phyloP scores from a whole-genome alignment of 2,113 vertebrate species.

The Clarias batrachus region DNA sequence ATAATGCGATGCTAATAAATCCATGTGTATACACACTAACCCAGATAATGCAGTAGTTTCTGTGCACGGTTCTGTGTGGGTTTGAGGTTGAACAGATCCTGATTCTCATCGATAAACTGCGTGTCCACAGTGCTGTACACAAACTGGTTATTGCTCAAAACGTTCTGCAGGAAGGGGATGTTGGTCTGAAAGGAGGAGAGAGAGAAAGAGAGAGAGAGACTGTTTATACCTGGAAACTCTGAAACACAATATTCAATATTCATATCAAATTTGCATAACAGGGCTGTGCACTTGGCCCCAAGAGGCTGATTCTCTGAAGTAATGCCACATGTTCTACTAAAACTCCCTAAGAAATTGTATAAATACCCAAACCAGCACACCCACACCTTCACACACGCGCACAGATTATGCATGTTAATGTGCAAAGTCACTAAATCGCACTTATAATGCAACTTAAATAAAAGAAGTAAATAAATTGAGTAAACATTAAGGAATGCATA shows the following conservation, averaged over 20 bases:
- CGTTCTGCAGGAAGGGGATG: constrained; percentile 94
- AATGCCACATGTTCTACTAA: neutral
- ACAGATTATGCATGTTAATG: constrained; percentile 5
- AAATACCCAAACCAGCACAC: neutral
- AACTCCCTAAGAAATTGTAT: neutral
- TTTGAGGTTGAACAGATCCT: constrained; percentile 74
- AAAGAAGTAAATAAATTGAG: constrained; percentile 7
- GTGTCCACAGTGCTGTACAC: constrained; percentile 81
- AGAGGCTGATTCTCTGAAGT: neutral
- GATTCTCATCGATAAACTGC: constrained; percentile 82
- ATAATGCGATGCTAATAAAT: neutral
- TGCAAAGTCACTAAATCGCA: constrained; percentile 18
- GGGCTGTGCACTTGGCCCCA: constrained; percentile 1
- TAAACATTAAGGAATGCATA: neutral
- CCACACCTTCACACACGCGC: neutral
- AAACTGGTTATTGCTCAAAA: constrained; percentile 87
- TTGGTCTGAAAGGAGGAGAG: constrained; percentile 77
- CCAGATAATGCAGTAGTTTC: constrained; percentile 85
- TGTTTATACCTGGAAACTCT: neutral
- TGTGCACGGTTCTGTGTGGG: constrained; percentile 78
- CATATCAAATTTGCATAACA: neutral
- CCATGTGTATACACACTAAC: constrained; percentile 67
- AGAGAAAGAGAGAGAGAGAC: constrained; percentile 9
- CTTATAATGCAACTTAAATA: neutral
- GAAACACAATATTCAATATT: neutral